A percentile compares a stretch with the other conserved stretches of the same genome.
phyloP scores from a whole-genome alignment of 2,113 vertebrate genomes.

The Dendropsophus ebraccatus region DNA sequence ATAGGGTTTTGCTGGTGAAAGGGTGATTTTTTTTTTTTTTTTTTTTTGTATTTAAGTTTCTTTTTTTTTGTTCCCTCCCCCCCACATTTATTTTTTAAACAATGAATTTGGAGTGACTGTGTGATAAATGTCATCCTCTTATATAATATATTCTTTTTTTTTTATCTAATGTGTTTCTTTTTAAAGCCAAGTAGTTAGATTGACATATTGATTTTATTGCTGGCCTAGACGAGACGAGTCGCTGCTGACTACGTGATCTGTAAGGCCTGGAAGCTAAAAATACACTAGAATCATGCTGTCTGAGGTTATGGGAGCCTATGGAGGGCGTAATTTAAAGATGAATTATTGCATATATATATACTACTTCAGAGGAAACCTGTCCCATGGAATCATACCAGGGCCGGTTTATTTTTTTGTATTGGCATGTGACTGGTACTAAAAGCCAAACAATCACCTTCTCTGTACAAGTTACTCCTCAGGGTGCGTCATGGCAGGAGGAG shows the following conservation, averaged over 20 bases:
- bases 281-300: slow-evolving; percentile 5
- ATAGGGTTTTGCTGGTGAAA: slow-evolving; percentile 57
- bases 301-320: slow-evolving; percentile 7
- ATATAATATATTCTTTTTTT: slow-evolving; percentile 21
- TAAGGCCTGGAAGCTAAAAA: not conserved
- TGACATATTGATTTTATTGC: not conserved
- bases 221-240: not conserved
- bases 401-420: slow-evolving; percentile 1
- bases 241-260: not conserved
- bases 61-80: no score
- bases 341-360: slow-evolving; percentile 1
- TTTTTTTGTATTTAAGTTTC: slow-evolving; percentile 31
- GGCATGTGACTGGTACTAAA: slow-evolving; percentile 16
- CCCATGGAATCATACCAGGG: not conserved
- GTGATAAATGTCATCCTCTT: not conserved
- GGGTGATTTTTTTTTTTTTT: slow-evolving; percentile 15
- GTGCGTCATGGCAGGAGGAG: not conserved
- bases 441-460: not conserved
- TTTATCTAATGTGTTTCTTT: slow-evolving; percentile 5
- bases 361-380: slow-evolving; percentile 14
- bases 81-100: slow-evolving; percentile 10
- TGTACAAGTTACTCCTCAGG: slow-evolving; percentile 28
- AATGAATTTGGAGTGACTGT: slow-evolving; percentile 24
- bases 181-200: slow-evolving; percentile 43
- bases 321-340: not conserved